phyloP scores from a whole-genome alignment of 2,888 invertebrate genomes.

The Andrena haemorrhoa region DNA sequence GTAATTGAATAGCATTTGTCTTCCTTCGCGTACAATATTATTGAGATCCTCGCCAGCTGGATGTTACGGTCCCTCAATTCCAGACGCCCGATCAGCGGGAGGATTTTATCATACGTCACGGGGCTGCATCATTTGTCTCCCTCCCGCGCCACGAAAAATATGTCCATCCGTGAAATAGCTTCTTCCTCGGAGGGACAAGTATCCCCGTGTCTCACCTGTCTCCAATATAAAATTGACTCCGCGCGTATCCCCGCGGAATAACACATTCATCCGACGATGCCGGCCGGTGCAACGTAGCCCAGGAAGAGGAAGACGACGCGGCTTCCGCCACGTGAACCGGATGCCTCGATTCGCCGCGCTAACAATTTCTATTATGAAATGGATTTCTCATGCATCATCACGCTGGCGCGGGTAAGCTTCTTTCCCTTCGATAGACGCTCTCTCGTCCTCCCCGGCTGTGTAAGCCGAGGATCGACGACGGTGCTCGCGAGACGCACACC shows the following conservation, averaged over 20 bases:
- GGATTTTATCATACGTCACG: neutral
- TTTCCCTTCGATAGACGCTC: conserved; percentile 38
- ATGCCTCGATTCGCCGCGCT: conserved; percentile 55
- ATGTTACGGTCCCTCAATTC: neutral
- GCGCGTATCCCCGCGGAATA: neutral
- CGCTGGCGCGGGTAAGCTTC: conserved; percentile 55
- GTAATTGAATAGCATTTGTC: conserved; percentile 27
- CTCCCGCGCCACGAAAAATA: conserved; percentile 4
- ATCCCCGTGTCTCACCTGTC: conserved; percentile 24
- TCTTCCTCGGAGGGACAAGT: neutral
- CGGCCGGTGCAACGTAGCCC: neutral
- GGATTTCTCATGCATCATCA: conserved; percentile 61
- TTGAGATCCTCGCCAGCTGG: neutral
- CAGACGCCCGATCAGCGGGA: neutral
- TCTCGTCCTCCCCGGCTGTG: neutral
- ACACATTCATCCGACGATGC: neutral
- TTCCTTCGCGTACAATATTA: neutral
- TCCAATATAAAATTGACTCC: conserved; percentile 32
- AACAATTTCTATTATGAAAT: conserved; percentile 68
- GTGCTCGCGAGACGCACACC: neutral
- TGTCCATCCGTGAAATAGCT: conserved; percentile 21
- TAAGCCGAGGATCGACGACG: neutral
- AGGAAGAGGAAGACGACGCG: conserved; percentile 1
- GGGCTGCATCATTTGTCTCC: conserved; percentile 18
- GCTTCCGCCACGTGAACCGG: neutral